Percentiles rank a stretch among this genome's conserved stretches.
phyloP scores from a whole-genome alignment of 2,113 vertebrate species.

The Vanacampus margaritifer region DNA sequence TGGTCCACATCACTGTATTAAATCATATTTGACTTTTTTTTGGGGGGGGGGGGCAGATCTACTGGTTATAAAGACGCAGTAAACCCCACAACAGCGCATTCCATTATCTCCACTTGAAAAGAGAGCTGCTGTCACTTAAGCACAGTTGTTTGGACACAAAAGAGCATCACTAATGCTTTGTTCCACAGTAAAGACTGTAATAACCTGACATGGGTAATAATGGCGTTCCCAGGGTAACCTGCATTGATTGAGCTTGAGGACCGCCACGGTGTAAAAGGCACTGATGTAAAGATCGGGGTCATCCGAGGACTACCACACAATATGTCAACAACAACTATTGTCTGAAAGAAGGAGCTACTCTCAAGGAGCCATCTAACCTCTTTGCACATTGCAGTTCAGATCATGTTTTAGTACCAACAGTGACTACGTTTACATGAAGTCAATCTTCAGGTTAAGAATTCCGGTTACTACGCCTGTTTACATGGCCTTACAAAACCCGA shows the following conservation, averaged over 20 bases:
- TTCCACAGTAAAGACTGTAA: slow-evolving; percentile 44
- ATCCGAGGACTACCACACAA: slow-evolving; percentile 32
- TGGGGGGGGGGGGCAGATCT: slow-evolving; percentile 14
- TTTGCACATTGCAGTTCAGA: no score
- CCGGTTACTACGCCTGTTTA: no score
- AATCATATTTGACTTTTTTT: slow-evolving; percentile 21
- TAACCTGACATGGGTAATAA: slow-evolving; percentile 52
- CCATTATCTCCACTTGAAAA: slow-evolving; percentile 58
- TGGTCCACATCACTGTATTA: slow-evolving; percentile 14
- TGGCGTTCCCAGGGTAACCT: slow-evolving; percentile 38
- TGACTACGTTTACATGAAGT: no score
- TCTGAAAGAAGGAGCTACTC: slow-evolving; percentile 5
- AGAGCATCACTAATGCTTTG: slow-evolving; percentile 49
- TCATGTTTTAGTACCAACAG: no score
- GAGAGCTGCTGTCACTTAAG: slow-evolving; percentile 26
- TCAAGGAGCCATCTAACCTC: not conserved
- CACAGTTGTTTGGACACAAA: slow-evolving; percentile 42
- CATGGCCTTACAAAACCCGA: no score
- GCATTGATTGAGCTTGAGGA: slow-evolving; percentile 45
- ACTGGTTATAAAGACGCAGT: slow-evolving; percentile 25
- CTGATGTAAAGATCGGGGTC: slow-evolving; percentile 35
- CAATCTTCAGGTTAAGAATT: no score
- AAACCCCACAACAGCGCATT: slow-evolving; percentile 45
- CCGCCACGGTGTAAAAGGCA: slow-evolving; percentile 36
- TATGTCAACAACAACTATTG: slow-evolving; percentile 35